Evolutionary conservation across 2,113 vertebrate genomes (phyloP).

Genomic region (Boulengeromyrus knoepffleri): DNA sequence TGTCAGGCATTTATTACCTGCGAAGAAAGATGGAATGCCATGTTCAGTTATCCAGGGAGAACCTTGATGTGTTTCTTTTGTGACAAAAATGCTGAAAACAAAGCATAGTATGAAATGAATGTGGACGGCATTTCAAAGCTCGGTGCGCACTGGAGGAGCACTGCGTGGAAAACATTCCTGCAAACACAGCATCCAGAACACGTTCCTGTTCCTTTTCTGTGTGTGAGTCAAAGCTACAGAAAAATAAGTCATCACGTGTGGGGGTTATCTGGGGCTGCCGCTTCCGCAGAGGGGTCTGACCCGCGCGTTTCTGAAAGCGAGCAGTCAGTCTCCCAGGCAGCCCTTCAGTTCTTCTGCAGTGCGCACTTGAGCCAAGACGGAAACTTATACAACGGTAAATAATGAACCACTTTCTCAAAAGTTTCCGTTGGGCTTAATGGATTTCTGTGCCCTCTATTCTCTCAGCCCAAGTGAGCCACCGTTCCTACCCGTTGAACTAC

Average conservation of each 20-base stretch:
- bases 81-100: not conserved
- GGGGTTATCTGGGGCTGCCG: not conserved
- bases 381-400: conserved; percentile 11
- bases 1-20: not conserved
- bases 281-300: not conserved
- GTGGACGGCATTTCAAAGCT: not conserved
- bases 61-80: not conserved
- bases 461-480: not conserved
- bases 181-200: not conserved
- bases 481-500: not conserved
- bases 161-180: not conserved
- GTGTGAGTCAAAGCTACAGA: not conserved
- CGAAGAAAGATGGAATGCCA: not conserved
- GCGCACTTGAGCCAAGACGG: not conserved
- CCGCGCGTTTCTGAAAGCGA: not conserved
- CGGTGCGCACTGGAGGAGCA: not conserved
- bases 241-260: not conserved
- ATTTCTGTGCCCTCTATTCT: not conserved
- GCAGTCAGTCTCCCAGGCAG: not conserved
- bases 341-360: not conserved
- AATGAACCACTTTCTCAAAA: conserved; percentile 3
- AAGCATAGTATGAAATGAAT: not conserved
- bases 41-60: not conserved
- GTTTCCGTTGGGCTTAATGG: not conserved
- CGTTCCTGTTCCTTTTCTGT: not conserved